A percentile compares a stretch with the other conserved stretches of the same genome.
These are phyloP conservation scores for Calycopis cecrops DNA, from an alignment of 1,140 invertebrate species.

Conservation along the genomic window DNA sequence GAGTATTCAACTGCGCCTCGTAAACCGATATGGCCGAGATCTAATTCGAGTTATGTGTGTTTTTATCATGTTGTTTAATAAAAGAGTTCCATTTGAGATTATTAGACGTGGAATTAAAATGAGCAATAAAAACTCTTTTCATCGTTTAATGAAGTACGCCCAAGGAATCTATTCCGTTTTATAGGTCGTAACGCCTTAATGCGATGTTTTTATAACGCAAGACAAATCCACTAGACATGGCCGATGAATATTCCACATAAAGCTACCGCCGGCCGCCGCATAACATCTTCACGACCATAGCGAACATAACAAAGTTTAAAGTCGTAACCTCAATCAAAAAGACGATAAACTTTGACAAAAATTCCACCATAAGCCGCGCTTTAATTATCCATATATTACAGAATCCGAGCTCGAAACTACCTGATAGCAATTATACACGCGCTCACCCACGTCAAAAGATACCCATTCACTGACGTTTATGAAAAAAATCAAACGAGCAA, in stretches of 20 bases:
- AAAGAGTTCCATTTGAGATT: conserved; percentile 20
- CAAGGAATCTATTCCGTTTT: conserved; percentile 40
- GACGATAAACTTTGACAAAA: conserved; percentile 70
- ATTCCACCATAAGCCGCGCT: conserved; percentile 67
- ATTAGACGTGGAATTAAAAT: conserved; percentile 37
- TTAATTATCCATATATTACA: conserved; percentile 72
- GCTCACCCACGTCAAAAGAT: conserved; percentile 67
- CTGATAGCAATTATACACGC: conserved; percentile 69
- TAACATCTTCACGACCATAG: conserved; percentile 43
- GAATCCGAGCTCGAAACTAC: conserved; percentile 53
- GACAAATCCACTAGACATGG: conserved; percentile 56
- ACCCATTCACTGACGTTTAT: conserved; percentile 56
- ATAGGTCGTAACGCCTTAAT: conserved; percentile 48
- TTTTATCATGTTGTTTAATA: conserved; percentile 29
- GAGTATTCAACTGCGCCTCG: conserved; percentile 30
- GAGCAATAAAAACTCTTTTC: conserved; percentile 39
- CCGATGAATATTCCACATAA: conserved; percentile 48
- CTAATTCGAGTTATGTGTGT: conserved; percentile 33
- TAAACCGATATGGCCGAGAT: conserved; percentile 31
- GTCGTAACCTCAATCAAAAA: conserved; percentile 70
- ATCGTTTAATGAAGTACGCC: conserved; percentile 47
- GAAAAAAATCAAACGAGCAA: conserved; percentile 36
- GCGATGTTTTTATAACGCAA: conserved; percentile 62
- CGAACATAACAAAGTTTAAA: conserved; percentile 37
- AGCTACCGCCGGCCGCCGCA: conserved; percentile 49